Evolutionary conservation across 2,113 vertebrate species (phyloP), one percentile per base, ranked within the genome.

Genomic region (Myiozetetes cayanensis): DNA sequence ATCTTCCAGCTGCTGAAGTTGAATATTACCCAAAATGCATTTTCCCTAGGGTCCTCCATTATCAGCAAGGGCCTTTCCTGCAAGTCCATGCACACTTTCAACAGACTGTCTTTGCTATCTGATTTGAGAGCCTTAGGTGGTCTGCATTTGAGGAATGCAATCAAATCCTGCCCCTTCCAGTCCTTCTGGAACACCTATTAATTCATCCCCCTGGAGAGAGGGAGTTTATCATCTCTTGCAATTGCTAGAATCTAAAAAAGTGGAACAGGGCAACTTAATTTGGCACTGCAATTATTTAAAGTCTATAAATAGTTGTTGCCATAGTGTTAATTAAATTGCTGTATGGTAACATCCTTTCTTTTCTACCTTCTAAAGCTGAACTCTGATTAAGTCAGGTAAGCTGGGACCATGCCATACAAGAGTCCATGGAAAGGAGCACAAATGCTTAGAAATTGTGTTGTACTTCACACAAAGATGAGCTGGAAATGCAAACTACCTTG

Each of bases 241-340:
- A 70, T 70, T 85, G 74, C 80, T 41, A 85, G 28, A 33, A 87
- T 50, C 77, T 83, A 76, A 77, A 95, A 76, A 93, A 93, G 80
- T 73, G n/a, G 71, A 94, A 90, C 43, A 81, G 71, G 73, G 50
- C 82, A 90, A 95, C 89, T 94, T 82, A 87, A 94, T 96, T 81
- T 92, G 86, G 67, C 93, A 93, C 9, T 78, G 78, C 70, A 95
- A 89, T 97, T 96, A 95, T 56, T 96, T 85, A 78, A 83, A 83
- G 49, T 20, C 95, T 97, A 94, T 93, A 95, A 94, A 96, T 90
- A 96, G 93, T 56, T 82, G 66, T 73, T 96, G 80, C 58, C 74
- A 74, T 47, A 33, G 63, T 10, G 56, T 96, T 90, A 96, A 91
- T 96, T 89, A 80, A 95, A 92, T 71, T 61, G 18, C 58, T 95